phyloP scores from a whole-genome alignment of 2,113 vertebrate genomes.

The Sceloporus tristichus region DNA sequence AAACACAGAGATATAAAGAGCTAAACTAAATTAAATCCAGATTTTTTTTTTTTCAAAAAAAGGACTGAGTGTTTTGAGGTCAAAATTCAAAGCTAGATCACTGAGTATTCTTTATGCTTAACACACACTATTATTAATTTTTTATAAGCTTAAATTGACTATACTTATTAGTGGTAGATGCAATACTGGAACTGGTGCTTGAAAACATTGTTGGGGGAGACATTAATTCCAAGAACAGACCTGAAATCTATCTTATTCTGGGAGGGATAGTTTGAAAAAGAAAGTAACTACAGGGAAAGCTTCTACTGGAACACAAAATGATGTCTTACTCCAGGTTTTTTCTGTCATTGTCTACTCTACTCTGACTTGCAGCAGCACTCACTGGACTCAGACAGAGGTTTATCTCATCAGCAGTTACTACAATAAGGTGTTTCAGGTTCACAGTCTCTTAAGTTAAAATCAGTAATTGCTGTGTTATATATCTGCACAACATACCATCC shows the following conservation, averaged over 20 bases:
- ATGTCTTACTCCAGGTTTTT: too few relatives aligned
- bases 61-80: constrained; percentile 32
- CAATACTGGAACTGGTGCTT: not conserved
- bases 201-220: too few relatives aligned
- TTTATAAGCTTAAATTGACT: not conserved
- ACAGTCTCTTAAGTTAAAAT: not conserved
- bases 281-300: too few relatives aligned
- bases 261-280: too few relatives aligned
- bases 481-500: not conserved
- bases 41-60: too few relatives aligned
- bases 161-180: not conserved
- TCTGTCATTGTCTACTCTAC: too few relatives aligned
- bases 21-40: not conserved
- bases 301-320: not conserved
- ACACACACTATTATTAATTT: not conserved
- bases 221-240: too few relatives aligned
- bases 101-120: not conserved
- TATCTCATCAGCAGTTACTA: not conserved
- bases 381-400: not conserved
- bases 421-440: not conserved
- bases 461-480: not conserved
- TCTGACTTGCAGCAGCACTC: not conserved
- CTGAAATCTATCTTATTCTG: too few relatives aligned
- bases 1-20: not conserved
- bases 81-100: constrained; percentile 34